These are phyloP conservation scores for Xenotilapia leptura DNA, from an alignment of 2,113 vertebrate species.

Conservation along the genomic window DNA sequence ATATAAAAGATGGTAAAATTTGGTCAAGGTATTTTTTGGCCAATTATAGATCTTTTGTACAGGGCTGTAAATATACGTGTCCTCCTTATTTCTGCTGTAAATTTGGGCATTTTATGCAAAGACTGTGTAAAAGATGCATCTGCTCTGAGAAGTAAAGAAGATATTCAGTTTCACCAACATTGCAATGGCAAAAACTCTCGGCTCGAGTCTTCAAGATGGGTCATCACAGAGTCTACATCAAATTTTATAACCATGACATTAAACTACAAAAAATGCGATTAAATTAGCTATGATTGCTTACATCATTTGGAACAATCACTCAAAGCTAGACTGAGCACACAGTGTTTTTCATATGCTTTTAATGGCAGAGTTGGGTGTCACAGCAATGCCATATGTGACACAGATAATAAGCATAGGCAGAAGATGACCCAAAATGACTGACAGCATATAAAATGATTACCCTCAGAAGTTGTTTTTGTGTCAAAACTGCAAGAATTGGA, in stretches of 20 bases:
- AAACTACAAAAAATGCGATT: background rate
- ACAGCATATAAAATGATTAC: background rate
- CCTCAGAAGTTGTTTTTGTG: background rate
- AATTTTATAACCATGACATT: background rate
- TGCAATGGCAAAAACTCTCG: rapidly evolving
- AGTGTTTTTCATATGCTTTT: background rate
- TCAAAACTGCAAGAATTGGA: background rate
- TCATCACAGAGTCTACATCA: background rate
- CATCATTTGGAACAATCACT: background rate
- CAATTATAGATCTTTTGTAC: background rate
- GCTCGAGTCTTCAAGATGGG: background rate
- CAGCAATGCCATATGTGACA: background rate
- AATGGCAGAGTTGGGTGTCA: background rate
- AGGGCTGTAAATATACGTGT: background rate
- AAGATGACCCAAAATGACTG: background rate
- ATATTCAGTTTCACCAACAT: background rate
- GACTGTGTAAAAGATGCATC: background rate
- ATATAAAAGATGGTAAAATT: background rate
- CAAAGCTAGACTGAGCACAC: background rate
- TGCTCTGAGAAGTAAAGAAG: background rate
- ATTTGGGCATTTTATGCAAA: background rate
- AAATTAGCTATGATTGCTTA: background rate
- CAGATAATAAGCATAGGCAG: background rate
- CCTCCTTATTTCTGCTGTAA: background rate
- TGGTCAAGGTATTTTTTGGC: background rate